Percentiles rank a stretch among this genome's conserved stretches.
These are phyloP conservation scores for Gymnarchus niloticus DNA, from an alignment of 2,113 vertebrate species.

Conservation along the genomic window DNA sequence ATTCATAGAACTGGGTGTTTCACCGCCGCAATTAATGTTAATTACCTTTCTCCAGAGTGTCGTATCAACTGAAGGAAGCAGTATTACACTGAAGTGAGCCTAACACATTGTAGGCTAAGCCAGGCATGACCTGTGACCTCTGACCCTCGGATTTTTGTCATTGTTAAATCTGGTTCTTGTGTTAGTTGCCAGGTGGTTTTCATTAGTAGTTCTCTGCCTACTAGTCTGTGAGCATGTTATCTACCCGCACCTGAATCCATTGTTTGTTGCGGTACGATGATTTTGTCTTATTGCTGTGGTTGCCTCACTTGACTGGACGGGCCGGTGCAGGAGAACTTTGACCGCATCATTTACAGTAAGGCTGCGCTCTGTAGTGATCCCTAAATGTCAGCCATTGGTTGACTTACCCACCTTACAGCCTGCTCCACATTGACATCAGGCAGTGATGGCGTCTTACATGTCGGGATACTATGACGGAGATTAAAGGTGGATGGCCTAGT, in stretches of 20 bases:
- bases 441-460: background rate
- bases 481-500: background rate
- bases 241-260: background rate
- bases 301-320: background rate
- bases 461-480: background rate
- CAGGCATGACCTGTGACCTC: slow-evolving; percentile 2
- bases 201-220: no score
- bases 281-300: background rate
- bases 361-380: background rate
- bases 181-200: background rate
- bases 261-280: background rate
- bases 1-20: background rate
- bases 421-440: background rate
- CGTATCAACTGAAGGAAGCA: background rate
- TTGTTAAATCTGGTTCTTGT: background rate
- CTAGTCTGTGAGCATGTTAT: no score
- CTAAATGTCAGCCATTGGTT: background rate
- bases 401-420: background rate
- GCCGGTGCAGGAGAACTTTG: background rate
- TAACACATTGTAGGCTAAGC: background rate
- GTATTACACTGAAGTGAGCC: background rate
- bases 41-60: background rate
- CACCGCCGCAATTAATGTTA: background rate
- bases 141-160: background rate
- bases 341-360: background rate